A percentile compares a stretch with the other conserved stretches of the same genome.
Evolutionary conservation across 2,113 vertebrate species (phyloP).

Genomic region (Recurvirostra avosetta): DNA sequence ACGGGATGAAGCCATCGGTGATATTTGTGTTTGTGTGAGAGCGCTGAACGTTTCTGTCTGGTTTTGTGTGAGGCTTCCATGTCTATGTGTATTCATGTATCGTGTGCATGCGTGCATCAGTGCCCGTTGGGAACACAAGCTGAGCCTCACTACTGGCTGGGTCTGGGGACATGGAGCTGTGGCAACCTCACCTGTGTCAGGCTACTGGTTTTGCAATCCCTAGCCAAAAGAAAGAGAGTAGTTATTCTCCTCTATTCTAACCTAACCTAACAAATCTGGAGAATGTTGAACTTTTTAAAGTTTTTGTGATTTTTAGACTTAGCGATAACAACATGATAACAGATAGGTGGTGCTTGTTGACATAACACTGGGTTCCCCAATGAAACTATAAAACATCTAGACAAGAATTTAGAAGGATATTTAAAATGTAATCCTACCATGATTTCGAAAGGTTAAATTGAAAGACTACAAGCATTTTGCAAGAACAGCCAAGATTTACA

Average conservation of each 20-base stretch:
- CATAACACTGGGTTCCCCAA: not conserved
- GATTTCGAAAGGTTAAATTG: not conserved
- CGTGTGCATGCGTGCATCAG: not conserved
- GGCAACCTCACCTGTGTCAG: not conserved
- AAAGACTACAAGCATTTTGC: not conserved
- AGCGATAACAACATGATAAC: not conserved
- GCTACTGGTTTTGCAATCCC: not conserved
- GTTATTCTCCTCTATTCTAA: not conserved
- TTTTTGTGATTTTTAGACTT: not conserved
- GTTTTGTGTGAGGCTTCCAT: accelerated
- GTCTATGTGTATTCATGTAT: no score
- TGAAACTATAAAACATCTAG: not conserved
- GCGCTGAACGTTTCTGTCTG: not conserved
- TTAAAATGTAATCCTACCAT: not conserved
- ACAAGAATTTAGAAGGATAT: not conserved
- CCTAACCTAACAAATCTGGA: not conserved
- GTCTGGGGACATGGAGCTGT: not conserved
- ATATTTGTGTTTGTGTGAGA: not conserved
- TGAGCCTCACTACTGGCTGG: not conserved
- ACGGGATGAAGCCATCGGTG: not conserved
- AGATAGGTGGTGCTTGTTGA: not conserved
- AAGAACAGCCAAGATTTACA: not conserved
- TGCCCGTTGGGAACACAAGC: not conserved
- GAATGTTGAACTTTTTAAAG: not conserved
- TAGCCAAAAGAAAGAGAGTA: not conserved